Conservation (phyloP, 2,113 vertebrate species). For the Colius striatus region DNA sequence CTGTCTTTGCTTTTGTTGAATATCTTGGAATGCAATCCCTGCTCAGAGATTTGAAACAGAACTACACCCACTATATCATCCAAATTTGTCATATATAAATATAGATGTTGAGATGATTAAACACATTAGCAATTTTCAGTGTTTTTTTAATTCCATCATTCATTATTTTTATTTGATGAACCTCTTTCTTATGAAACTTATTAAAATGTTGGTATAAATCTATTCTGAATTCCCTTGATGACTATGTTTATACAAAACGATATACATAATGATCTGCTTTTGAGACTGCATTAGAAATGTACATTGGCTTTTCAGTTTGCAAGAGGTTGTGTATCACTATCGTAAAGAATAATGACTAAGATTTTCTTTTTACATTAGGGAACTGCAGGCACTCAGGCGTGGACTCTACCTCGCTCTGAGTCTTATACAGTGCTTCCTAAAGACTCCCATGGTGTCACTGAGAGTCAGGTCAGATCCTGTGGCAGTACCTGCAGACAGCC, state of each 20-base stretch:
- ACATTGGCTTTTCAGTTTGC: constrained; percentile 12
- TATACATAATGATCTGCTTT: constrained; percentile 68
- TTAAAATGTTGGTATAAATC: constrained; percentile 70
- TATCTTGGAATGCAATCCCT: constrained; percentile 1
- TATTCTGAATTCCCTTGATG: constrained; percentile 64
- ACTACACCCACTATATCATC: constrained; percentile 45
- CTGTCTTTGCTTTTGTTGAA: constrained; percentile 7
- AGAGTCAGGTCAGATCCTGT: background rate
- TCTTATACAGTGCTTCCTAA: background rate
- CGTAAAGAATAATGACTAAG: constrained; percentile 34
- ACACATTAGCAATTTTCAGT: constrained; percentile 66
- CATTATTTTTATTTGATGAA: constrained; percentile 72
- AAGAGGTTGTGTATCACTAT: background rate
- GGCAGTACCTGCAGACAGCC: background rate
- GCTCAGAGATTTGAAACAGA: constrained; percentile 30
- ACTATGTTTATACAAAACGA: constrained; percentile 64
- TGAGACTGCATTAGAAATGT: constrained; percentile 57
- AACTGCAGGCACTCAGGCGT: constrained; percentile 1
- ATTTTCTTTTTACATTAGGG: background rate
- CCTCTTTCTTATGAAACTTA: constrained; percentile 66
- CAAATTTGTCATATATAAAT: constrained; percentile 70
- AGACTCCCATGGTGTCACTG: background rate
- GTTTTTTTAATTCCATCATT: constrained; percentile 65
- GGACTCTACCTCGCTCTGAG: background rate
- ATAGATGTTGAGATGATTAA: constrained; percentile 70